These are phyloP conservation scores for Orestias chungarensis DNA, from an alignment of 2,797 vertebrate species.

Conservation along the genomic window DNA sequence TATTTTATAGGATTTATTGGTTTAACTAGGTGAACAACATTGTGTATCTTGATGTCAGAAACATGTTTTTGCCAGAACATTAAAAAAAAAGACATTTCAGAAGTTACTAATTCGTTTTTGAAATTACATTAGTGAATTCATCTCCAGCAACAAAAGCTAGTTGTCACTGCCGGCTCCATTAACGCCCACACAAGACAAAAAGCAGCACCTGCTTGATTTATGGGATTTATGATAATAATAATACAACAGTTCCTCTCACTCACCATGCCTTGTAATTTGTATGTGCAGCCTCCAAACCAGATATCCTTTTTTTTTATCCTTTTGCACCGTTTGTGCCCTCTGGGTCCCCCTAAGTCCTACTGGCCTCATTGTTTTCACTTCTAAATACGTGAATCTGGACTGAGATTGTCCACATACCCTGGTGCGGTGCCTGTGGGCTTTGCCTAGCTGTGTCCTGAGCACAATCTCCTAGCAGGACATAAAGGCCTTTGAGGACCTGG, in stretches of 20 bases:
- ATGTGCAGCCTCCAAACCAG: conserved; percentile 10
- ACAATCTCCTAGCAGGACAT: conserved; percentile 27
- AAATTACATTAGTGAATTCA: conserved; percentile 49
- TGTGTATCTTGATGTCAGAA: not conserved
- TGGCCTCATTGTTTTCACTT: conserved; percentile 3
- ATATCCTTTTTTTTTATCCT: conserved; percentile 18
- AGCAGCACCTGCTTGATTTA: conserved; percentile 29
- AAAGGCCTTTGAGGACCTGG: conserved; percentile 15
- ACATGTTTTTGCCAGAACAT: not conserved
- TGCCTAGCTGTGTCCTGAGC: not conserved
- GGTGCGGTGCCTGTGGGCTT: conserved; percentile 38
- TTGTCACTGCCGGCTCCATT: conserved; percentile 47
- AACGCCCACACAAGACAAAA: conserved; percentile 48
- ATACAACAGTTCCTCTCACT: conserved; percentile 27
- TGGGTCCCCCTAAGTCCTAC: conserved; percentile 1
- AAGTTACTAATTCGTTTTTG: conserved; percentile 44
- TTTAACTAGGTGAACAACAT: not conserved
- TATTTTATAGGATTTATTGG: not conserved
- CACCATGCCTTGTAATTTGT: conserved; percentile 27
- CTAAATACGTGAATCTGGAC: conserved; percentile 10
- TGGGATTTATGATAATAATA: conserved; percentile 45
- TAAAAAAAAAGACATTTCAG: not conserved
- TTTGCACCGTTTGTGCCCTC: not conserved
- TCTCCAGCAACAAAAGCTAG: conserved; percentile 44
- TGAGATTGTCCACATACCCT: conserved; percentile 11